Evolutionary conservation across 2,888 invertebrate species (phyloP), one percentile per base, ranked within the genome.

Genomic region (Cybosia mesomella): DNA sequence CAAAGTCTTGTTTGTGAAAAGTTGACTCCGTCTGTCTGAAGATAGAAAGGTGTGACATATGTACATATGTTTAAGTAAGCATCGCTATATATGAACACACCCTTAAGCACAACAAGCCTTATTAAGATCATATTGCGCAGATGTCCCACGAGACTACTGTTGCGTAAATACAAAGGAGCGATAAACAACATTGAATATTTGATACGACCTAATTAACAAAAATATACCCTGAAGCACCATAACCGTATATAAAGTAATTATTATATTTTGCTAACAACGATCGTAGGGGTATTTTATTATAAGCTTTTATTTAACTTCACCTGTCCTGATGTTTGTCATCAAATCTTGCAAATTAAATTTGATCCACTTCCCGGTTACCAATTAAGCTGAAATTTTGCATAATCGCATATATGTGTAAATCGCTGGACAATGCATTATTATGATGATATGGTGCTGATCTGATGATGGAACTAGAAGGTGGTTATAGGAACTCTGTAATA

Each of bases 131-230:
- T 63, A 53, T 62, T 62, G 36, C 36, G 28, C 54, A 63, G 8
- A 58, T 34, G 36, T 58, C 67, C 67, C 67, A 13, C 0, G 67
- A 53, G 63, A 53, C 21, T 54, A 53, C 53, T 63, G 58, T 67
- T 67, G 34, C 58, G 58, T 43, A 54, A 58, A 63, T 54, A 63
- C 67, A 67, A 54, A 67, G 58, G 58, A 53, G 53, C 24, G 22
- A 53, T 55, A 62, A 66, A 66, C 49, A 67, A 67, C 58, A 54
- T 28, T 24, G 63, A 63, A 67, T 67, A 67, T 63, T 67, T 67
- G 63, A 67, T 63, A 63, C 53, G 49, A 57, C 34, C 62, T 67
- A 62, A 67, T 63, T 63, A 67, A 54, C 58, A 63, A 58, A 67
- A 67, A 67, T 67, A 63, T 63, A 62, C 62, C 62, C 67, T 18